Percentiles rank a stretch among this genome's conserved stretches.
These are phyloP conservation scores for Galagoides demidoff DNA, from an alignment of 2,797 vertebrate species.

Conservation along the genomic window DNA sequence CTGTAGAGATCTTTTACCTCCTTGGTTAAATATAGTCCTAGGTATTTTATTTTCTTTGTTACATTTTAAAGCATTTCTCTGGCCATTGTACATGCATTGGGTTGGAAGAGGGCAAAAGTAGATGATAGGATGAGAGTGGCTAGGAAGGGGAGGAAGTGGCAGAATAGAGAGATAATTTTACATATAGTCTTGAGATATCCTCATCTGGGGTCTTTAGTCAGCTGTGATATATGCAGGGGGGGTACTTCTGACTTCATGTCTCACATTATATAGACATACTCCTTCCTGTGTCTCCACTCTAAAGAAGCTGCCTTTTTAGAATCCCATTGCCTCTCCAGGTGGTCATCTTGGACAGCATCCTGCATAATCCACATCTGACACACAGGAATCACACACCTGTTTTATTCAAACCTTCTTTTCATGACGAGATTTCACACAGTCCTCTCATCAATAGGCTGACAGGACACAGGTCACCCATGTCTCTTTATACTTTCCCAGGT, in stretches of 20 bases:
- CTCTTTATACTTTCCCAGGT: not conserved
- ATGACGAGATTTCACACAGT: not conserved
- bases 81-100: not conserved
- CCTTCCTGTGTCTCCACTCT: not conserved
- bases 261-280: fast-evolving
- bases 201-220: not conserved
- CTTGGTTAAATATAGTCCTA: too few species aligned
- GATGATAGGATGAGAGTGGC: not conserved
- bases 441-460: not conserved
- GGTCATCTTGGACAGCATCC: not conserved
- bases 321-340: not conserved
- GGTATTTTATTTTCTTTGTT: too few species aligned
- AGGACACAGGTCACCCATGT: not conserved
- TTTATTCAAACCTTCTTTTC: not conserved
- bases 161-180: not conserved
- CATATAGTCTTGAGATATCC: not conserved
- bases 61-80: not conserved
- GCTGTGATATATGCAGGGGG: not conserved
- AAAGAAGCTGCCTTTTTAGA: not conserved
- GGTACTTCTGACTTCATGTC: not conserved
- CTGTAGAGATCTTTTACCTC: too few species aligned
- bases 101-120: not conserved
- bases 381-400: not conserved
- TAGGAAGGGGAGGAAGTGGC: not conserved
- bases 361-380: too few species aligned